A percentile compares a stretch with the other conserved stretches of the same genome.
Conservation (phyloP, 2,888 invertebrate genomes). For the Schizotus pectinicornis region DNA sequence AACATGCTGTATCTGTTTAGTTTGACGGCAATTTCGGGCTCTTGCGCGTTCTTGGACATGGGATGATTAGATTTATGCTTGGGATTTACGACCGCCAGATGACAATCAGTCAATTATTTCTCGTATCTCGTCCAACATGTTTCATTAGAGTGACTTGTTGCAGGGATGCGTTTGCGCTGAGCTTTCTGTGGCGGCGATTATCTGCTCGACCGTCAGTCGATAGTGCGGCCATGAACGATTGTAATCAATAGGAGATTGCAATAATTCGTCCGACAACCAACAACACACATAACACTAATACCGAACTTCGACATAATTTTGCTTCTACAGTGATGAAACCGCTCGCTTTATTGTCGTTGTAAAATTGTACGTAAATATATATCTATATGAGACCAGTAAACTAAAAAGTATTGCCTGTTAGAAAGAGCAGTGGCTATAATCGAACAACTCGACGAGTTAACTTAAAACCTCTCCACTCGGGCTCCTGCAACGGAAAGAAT, state of each 20-base stretch:
- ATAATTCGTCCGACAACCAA: conserved; percentile 3
- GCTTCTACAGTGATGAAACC: conserved; percentile 13
- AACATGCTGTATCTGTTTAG: too few relatives aligned
- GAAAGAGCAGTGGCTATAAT: neutral
- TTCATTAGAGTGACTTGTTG: too few relatives aligned
- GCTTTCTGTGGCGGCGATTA: too few relatives aligned
- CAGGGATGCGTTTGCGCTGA: too few relatives aligned
- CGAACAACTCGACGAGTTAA: neutral
- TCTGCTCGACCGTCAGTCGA: too few relatives aligned
- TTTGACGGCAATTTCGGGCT: too few relatives aligned
- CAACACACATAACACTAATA: conserved; percentile 5
- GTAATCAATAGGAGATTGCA: neutral
- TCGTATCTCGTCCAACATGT: too few relatives aligned
- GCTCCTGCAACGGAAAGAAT: neutral
- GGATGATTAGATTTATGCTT: too few relatives aligned
- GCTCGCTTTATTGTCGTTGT: conserved; percentile 7
- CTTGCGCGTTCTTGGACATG: too few relatives aligned
- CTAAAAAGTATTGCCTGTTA: conserved; percentile 2
- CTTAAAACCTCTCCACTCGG: neutral
- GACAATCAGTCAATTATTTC: too few relatives aligned
- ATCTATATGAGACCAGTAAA: conserved; percentile 1
- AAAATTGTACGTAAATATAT: conserved; percentile 5
- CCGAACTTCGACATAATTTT: conserved; percentile 5
- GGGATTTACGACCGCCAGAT: too few relatives aligned
- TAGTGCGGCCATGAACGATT: too few relatives aligned